Conservation (phyloP, 2,888 invertebrate species). For the Candidula unifasciata region DNA sequence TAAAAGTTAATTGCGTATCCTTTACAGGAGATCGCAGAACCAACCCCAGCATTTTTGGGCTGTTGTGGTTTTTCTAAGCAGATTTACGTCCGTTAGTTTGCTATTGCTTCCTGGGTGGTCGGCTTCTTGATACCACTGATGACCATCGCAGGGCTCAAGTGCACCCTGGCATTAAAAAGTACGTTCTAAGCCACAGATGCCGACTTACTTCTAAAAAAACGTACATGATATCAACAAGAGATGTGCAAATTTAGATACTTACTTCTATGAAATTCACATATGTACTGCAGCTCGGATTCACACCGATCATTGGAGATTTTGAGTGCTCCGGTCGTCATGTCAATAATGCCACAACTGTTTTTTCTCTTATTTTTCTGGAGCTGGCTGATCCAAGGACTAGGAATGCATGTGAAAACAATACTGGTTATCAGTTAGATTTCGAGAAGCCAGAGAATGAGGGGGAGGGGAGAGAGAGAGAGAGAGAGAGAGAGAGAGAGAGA, state of each 20-base stretch:
- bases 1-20: too few relatives aligned
- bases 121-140: too few relatives aligned
- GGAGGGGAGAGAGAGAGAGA: constrained; percentile 9
- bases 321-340: not conserved
- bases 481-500: constrained; percentile 1
- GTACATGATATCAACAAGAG: too few relatives aligned
- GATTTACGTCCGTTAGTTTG: too few relatives aligned
- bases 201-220: too few relatives aligned
- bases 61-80: too few relatives aligned
- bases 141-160: too few relatives aligned
- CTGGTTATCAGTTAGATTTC: not conserved
- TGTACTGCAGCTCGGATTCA: not conserved
- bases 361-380: not conserved
- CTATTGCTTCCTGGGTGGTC: too few relatives aligned
- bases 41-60: too few relatives aligned
- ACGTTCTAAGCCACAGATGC: not conserved
- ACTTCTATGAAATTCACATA: constrained; percentile 5
- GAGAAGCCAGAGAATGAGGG: constrained; percentile 4
- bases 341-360: not conserved
- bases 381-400: not conserved
- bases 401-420: not conserved
- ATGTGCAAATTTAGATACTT: not conserved
- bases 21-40: too few relatives aligned
- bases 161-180: not conserved
- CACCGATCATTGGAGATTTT: not conserved